Conservation (phyloP, 2,888 invertebrate genomes). For the Ophion obscuratus region DNA sequence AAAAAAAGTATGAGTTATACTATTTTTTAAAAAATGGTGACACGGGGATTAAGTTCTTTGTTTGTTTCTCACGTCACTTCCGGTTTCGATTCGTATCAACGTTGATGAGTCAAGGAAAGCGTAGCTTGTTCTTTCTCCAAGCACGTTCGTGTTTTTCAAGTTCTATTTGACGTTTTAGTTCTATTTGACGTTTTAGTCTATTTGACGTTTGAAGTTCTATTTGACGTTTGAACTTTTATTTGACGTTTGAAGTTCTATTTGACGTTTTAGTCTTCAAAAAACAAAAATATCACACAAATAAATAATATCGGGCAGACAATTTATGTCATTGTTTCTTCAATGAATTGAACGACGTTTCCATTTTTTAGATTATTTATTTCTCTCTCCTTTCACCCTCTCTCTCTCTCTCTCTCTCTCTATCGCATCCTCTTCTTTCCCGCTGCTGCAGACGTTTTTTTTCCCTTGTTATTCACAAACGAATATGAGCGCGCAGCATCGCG, state of each 20-base stretch:
- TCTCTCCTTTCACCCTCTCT: neutral
- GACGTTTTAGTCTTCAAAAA: neutral
- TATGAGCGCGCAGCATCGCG: conserved; percentile 37
- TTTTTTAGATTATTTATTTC: conserved; percentile 15
- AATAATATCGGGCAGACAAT: neutral
- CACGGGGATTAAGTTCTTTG: conserved; percentile 30
- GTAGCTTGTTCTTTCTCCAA: conserved; percentile 24
- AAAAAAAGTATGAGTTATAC: neutral
- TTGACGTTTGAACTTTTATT: neutral
- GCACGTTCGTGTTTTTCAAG: neutral
- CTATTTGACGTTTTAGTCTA: neutral
- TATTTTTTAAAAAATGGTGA: conserved; percentile 37
- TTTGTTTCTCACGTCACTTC: conserved; percentile 40
- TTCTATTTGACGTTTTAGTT: neutral
- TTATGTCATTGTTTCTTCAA: conserved; percentile 1
- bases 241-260: neutral
- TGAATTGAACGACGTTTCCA: conserved; percentile 27
- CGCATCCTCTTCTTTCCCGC: conserved; percentile 29
- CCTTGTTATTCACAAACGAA: conserved; percentile 35
- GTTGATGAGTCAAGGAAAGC: conserved; percentile 39
- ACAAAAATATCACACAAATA: neutral
- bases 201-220: conserved; percentile 1
- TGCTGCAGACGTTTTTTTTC: conserved; percentile 34
- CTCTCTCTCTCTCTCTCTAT: conserved; percentile 7
- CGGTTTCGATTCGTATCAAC: conserved; percentile 41